Conservation (phyloP, 2,888 invertebrate genomes). For the Entomobrya multifasciata region DNA sequence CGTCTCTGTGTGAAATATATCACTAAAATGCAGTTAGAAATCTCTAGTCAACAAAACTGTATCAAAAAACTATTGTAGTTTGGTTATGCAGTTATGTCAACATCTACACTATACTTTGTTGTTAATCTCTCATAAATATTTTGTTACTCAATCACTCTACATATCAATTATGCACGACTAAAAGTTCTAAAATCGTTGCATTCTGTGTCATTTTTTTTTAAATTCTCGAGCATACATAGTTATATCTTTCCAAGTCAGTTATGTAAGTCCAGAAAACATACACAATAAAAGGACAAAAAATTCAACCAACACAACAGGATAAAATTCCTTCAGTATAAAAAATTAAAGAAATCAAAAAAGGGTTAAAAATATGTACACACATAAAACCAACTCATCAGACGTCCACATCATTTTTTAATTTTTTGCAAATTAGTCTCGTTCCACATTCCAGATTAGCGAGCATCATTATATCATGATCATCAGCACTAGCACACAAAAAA, state of each 20-base stretch:
- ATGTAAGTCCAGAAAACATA: background rate
- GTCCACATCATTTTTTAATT: background rate
- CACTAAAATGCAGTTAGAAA: too few species aligned
- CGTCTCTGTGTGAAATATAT: too few species aligned
- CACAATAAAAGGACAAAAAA: background rate
- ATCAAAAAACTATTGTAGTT: too few species aligned
- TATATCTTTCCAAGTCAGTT: background rate
- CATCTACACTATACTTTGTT: background rate
- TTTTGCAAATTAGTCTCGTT: background rate
- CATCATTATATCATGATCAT: slow-evolving; percentile 1
- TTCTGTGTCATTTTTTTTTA: background rate
- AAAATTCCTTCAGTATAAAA: background rate
- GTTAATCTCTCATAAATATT: background rate
- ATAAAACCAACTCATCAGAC: background rate
- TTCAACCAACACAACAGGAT: background rate
- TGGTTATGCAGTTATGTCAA: too few species aligned
- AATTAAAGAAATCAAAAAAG: background rate
- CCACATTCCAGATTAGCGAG: slow-evolving; percentile 2
- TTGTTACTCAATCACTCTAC: too few species aligned
- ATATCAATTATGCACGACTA: background rate
- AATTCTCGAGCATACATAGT: background rate
- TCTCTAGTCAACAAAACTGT: too few species aligned
- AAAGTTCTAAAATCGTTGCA: too few species aligned
- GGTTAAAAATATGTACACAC: background rate
- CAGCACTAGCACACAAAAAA: background rate